Base-by-base conservation (phyloP, 64 coral and sea anemone species). In the Platygyra sinensis region DNA sequence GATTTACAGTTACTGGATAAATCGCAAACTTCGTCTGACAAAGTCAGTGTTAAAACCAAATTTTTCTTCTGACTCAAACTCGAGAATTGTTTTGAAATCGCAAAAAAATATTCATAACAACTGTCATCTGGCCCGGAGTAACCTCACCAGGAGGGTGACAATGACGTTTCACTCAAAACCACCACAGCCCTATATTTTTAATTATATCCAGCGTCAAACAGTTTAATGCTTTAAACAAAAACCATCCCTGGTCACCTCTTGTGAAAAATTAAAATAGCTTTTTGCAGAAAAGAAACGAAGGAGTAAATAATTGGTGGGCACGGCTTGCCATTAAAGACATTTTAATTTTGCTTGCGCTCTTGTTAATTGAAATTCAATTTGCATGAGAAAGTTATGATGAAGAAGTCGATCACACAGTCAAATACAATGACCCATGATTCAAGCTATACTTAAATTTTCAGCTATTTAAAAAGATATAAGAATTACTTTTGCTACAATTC, bases 361-460 rank as follows among this genome's bases (percentile, higher is more conserved):
- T 18, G 62, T 67, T 85, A 85, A 85, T 83, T 63, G 80, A 51
- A 50, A 24, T 29, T 20, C 62, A 25, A 85, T 85, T 85, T 72
- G 63, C 62, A 85, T 71, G 62, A 51, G 6, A 61, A 61, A 5
- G 30, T 80, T 32, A 61, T 60, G 14, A 80, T 32, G 8, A 77
- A 80, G 39, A 71, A 36, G 81, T 64, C 59, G 65, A n/a, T 69
- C n/a, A 27, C 9, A 24, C 5, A 25, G 0, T n/a, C 22, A 24
- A 69, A 8, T 20, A 69, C 5, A n/a, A 20, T 25, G 65, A 11
- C 20, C 25, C 9, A 8, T 0, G 22, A 69, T 29, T 25, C 24
- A 69, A 10, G 25, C 24, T 65, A 14, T 8, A 18, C 18, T 65
- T 65, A 15, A 15, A 18, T 22, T 24, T 67, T 69, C 5, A 27